Conservation (phyloP, 2,113 vertebrate species). For the Suricata suricatta region DNA sequence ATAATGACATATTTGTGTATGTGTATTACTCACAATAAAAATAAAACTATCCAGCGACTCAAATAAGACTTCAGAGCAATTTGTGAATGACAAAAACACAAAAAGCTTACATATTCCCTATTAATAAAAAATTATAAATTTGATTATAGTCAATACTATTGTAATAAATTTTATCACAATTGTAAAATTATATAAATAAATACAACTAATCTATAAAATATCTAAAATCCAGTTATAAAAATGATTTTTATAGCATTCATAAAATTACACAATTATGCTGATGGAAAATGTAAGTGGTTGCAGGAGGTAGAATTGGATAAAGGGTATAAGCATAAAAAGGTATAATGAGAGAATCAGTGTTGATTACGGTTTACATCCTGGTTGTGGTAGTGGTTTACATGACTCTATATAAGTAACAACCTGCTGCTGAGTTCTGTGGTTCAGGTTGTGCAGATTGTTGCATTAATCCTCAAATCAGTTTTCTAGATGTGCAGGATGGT, state of each 20-base stretch:
- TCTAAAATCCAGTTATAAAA: neutral
- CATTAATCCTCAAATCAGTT: no score
- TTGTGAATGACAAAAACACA: neutral
- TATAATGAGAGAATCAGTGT: neutral
- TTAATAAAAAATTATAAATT: neutral
- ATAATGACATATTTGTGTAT: no score
- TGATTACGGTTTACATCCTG: neutral
- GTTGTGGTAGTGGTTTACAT: neutral
- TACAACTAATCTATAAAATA: neutral
- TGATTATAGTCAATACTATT: no score
- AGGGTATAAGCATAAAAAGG: neutral
- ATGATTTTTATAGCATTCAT: neutral
- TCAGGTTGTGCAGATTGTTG: no score
- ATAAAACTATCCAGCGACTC: neutral
- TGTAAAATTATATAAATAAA: neutral
- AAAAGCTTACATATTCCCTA: neutral
- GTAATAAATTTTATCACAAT: neutral
- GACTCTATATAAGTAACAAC: neutral
- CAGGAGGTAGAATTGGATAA: neutral
- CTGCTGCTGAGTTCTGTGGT: no score
- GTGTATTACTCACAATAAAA: neutral
- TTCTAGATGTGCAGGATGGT: no score
- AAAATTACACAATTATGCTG: neutral
- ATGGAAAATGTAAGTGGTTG: neutral
- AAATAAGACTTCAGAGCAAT: neutral